These are phyloP conservation scores for Hyposoter didymator DNA, from an alignment of 2,888 invertebrate genomes.

Conservation along the genomic window DNA sequence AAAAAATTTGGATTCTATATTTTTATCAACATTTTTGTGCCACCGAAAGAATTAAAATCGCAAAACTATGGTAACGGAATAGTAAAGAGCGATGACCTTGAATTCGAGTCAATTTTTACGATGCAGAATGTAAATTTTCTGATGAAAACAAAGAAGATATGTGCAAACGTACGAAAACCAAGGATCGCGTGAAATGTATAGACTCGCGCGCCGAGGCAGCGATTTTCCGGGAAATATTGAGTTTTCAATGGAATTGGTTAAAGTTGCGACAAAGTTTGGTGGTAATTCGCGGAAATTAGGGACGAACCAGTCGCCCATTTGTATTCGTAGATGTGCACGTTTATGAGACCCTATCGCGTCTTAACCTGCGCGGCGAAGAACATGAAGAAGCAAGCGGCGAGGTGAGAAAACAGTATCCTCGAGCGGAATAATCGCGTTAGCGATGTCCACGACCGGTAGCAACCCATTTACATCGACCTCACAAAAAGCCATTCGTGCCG, in stretches of 20 bases:
- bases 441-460: slow-evolving; percentile 59
- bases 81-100: too few relatives aligned
- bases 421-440: slow-evolving; percentile 63
- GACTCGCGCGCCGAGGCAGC: too few relatives aligned
- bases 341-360: not conserved
- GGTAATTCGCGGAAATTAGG: not conserved
- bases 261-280: not conserved
- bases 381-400: slow-evolving; percentile 6
- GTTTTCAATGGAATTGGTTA: not conserved
- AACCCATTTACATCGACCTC: slow-evolving; percentile 60
- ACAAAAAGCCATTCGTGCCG: not conserved
- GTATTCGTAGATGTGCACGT: not conserved
- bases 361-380: not conserved
- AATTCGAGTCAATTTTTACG: too few relatives aligned
- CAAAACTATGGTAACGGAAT: too few relatives aligned
- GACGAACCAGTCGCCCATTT: not conserved
- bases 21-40: too few relatives aligned
- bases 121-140: too few relatives aligned
- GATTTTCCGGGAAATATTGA: not conserved
- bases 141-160: too few relatives aligned
- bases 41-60: too few relatives aligned
- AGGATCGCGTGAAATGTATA: too few relatives aligned
- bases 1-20: too few relatives aligned
- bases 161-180: too few relatives aligned
- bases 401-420: slow-evolving; percentile 40